Conservation (phyloP, 2,888 invertebrate species). For the Thera obeliscata region DNA sequence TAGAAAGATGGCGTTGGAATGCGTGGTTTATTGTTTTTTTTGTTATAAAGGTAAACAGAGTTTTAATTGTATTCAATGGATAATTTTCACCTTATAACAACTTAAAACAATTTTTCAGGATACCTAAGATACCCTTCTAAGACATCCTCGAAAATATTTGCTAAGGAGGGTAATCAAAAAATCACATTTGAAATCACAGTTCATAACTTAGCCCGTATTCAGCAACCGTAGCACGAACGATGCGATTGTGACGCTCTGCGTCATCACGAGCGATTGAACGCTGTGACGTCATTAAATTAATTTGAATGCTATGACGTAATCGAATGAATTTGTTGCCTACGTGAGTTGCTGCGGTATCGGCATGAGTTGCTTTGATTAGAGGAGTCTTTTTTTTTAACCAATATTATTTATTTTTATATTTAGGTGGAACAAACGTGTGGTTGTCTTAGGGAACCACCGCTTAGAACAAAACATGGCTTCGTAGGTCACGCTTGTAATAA, state of each 20-base stretch:
- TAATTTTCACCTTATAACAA: no score
- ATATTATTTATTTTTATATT: neutral
- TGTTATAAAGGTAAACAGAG: no score
- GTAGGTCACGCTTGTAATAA: no score
- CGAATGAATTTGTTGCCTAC: conserved; percentile 18
- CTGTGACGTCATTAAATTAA: conserved; percentile 33
- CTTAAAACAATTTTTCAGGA: no score
- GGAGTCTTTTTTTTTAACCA: neutral
- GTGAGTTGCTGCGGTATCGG: conserved; percentile 3
- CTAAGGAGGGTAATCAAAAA: neutral
- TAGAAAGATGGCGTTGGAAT: no score
- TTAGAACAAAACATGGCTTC: no score
- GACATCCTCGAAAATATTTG: no score
- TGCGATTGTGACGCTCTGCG: conserved; percentile 32
- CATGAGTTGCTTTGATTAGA: conserved; percentile 10
- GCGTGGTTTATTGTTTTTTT: no score
- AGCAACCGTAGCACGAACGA: conserved; percentile 14
- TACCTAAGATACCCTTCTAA: no score
- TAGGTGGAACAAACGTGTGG: no score
- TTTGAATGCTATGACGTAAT: conserved; percentile 31
- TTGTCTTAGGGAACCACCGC: no score
- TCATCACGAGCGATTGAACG: conserved; percentile 32
- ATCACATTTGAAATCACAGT: neutral
- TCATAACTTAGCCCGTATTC: neutral
- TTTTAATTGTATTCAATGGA: no score